Evolutionary conservation across 2,113 vertebrate genomes (phyloP).

Genomic region (Eolophus roseicapilla): DNA sequence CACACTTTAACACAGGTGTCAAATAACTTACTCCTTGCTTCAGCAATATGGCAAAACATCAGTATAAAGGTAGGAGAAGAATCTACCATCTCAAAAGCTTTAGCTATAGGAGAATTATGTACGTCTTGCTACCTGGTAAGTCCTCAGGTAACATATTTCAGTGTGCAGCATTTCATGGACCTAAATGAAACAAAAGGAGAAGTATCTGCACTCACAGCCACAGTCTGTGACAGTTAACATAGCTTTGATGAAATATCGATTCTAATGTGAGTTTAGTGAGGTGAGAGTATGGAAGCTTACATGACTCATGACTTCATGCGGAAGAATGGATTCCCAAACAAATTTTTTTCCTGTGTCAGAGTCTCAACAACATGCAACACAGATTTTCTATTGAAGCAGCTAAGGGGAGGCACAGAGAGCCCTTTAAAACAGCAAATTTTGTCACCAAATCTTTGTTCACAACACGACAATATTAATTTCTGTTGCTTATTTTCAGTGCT

Average conservation of each 20-base stretch:
- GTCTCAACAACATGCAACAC: neutral
- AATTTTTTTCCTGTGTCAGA: rapidly evolving
- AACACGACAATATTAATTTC: neutral
- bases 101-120: neutral
- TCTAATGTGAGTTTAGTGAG: neutral
- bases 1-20: neutral
- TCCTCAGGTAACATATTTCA: neutral
- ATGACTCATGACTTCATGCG: neutral
- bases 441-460: neutral
- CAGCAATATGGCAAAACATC: neutral
- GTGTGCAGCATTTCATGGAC: neutral
- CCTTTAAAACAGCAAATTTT: neutral
- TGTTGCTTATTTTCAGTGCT: neutral
- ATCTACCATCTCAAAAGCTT: neutral
- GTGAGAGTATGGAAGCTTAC: neutral
- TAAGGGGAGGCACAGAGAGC: neutral
- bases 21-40: neutral
- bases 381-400: neutral
- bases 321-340: neutral
- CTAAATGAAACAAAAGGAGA: neutral
- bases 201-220: neutral
- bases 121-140: neutral
- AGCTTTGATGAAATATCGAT: neutral
- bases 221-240: neutral
- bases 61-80: neutral